phyloP scores from a whole-genome alignment of 2,797 vertebrate genomes.

The Myiotriccus ornatus region DNA sequence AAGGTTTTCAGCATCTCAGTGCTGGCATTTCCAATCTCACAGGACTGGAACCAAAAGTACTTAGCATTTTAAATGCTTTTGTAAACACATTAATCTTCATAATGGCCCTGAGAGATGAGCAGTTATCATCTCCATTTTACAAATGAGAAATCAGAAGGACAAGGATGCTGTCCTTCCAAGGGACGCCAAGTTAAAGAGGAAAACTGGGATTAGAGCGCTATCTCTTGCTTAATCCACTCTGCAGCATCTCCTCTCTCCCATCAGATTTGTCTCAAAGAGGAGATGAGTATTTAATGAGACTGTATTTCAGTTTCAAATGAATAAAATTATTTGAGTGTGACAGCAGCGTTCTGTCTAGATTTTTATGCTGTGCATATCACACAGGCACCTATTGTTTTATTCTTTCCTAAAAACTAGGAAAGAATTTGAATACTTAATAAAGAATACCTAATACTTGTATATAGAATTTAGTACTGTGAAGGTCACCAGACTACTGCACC shows the following conservation, averaged over 20 bases:
- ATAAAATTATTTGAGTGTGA: background rate
- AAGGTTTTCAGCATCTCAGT: slow-evolving; percentile 30
- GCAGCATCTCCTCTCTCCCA: background rate
- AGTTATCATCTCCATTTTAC: slow-evolving; percentile 32
- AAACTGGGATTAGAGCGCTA: slow-evolving; percentile 28
- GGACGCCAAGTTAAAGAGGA: background rate
- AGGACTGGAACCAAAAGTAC: slow-evolving; percentile 47
- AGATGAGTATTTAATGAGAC: background rate
- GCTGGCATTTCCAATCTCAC: slow-evolving; percentile 51
- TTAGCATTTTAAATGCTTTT: slow-evolving; percentile 59
- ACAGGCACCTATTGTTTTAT: background rate
- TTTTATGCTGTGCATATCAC: background rate
- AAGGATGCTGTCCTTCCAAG: background rate
- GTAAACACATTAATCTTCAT: slow-evolving; percentile 62
- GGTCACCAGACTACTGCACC: background rate
- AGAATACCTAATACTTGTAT: background rate
- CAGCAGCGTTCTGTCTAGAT: background rate
- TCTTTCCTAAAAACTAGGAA: background rate
- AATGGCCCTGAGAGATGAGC: slow-evolving; percentile 6
- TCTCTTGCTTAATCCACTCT: slow-evolving; percentile 38
- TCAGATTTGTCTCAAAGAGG: background rate
- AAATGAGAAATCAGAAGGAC: slow-evolving; percentile 42
- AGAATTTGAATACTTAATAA: background rate
- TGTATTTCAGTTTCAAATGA: background rate
- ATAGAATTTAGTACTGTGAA: background rate